Percentiles rank a stretch among this genome's conserved stretches.
These are phyloP conservation scores for Apaloderma vittatum DNA, from an alignment of 2,113 vertebrate species.

Conservation along the genomic window DNA sequence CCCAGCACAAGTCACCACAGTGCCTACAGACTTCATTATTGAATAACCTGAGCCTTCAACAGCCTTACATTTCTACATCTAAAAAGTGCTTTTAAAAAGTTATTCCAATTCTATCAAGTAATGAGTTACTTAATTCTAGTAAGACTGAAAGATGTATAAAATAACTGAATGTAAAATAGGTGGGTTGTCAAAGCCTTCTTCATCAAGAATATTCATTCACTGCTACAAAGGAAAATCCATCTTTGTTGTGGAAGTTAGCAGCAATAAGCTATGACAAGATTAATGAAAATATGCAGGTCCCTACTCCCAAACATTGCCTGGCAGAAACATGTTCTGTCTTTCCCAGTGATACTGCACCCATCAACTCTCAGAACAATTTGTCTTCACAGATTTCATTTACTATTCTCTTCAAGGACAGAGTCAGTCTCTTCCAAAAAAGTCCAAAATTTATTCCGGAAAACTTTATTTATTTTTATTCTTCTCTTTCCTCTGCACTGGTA, in stretches of 20 bases:
- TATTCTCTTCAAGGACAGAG: conserved; percentile 28
- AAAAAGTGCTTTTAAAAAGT: background rate
- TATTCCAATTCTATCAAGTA: background rate
- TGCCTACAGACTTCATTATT: background rate
- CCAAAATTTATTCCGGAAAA: background rate
- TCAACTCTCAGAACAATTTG: conserved; percentile 30
- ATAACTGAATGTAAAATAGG: background rate
- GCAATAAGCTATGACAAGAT: conserved; percentile 54
- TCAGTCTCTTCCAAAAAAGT: background rate
- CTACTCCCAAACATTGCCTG: conserved; percentile 51
- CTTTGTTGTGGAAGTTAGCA: conserved; percentile 35
- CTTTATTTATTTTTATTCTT: background rate
- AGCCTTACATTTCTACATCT: background rate
- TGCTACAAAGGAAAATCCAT: conserved; percentile 17
- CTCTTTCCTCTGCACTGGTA: background rate
- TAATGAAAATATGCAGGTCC: conserved; percentile 58
- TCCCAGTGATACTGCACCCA: conserved; percentile 26
- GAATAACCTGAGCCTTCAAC: background rate
- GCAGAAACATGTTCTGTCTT: conserved; percentile 64
- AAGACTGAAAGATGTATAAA: background rate
- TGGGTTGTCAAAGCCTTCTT: background rate
- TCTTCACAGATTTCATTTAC: conserved; percentile 4
- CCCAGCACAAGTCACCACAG: background rate
- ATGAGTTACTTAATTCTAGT: background rate
- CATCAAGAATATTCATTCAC: background rate